Evolutionary conservation across 2,888 invertebrate genomes (phyloP).

Genomic region (Incurvaria masculella): DNA sequence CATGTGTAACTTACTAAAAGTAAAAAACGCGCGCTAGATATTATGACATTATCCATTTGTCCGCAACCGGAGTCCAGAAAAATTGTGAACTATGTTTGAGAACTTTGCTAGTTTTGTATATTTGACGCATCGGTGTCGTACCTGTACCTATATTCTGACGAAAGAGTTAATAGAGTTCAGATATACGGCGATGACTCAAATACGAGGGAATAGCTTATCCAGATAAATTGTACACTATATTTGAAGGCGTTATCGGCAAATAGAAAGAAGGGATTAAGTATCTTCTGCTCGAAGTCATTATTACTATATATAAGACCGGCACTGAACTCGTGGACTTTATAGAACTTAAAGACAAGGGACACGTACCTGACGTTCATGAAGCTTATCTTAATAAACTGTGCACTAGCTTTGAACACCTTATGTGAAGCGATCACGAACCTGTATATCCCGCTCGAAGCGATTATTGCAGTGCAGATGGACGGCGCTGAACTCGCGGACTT

Average conservation of each 20-base stretch:
- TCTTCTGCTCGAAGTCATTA: conserved; percentile 82
- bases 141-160: background rate
- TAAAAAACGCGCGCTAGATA: too few relatives aligned
- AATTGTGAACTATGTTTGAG: too few relatives aligned
- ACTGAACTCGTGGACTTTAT: conserved; percentile 82
- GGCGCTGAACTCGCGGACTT: conserved; percentile 80
- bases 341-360: conserved; percentile 78
- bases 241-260: background rate
- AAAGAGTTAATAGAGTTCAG: background rate
- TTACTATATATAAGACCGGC: conserved; percentile 78
- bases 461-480: conserved; percentile 83
- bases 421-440: conserved; percentile 45
- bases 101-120: too few relatives aligned
- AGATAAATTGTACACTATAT: too few relatives aligned
- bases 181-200: too few relatives aligned
- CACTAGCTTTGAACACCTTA: background rate
- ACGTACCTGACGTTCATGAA: conserved; percentile 73
- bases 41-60: too few relatives aligned
- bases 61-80: too few relatives aligned
- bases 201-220: too few relatives aligned
- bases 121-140: too few relatives aligned
- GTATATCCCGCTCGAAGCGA: conserved; percentile 79
- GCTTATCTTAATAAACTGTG: background rate
- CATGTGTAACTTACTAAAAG: too few relatives aligned
- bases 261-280: conserved; percentile 62